Evolutionary conservation across 2,797 vertebrate species (phyloP).

Genomic region (Aphelocoma californica): DNA sequence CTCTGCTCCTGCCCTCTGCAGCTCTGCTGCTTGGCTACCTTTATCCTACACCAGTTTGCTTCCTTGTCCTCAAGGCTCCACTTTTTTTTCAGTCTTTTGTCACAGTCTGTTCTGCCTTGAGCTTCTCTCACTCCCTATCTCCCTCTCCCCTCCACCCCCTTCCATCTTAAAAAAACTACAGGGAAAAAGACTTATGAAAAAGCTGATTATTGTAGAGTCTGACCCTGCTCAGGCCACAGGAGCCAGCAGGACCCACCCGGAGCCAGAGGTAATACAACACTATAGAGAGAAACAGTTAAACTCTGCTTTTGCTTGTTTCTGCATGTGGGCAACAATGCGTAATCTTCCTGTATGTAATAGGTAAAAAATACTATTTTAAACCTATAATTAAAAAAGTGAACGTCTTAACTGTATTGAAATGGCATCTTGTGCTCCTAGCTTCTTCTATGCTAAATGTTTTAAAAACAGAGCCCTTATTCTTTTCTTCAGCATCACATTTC

Average conservation of each 20-base stretch:
- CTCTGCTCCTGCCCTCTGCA: not conserved
- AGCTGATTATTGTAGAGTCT: not conserved
- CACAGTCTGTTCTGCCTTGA: slow-evolving; percentile 9
- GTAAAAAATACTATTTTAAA: slow-evolving; percentile 72
- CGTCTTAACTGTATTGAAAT: slow-evolving; percentile 80
- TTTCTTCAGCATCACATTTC: slow-evolving; percentile 48
- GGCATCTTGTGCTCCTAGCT: slow-evolving; percentile 76
- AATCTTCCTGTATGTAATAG: slow-evolving; percentile 85
- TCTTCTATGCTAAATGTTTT: slow-evolving; percentile 76
- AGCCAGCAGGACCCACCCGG: slow-evolving; percentile 47
- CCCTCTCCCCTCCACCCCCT: not conserved
- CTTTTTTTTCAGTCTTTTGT: not conserved
- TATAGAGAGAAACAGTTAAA: slow-evolving; percentile 68
- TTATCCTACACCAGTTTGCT: not conserved
- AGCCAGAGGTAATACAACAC: slow-evolving; percentile 50
- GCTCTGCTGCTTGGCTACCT: not conserved
- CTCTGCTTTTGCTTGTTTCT: slow-evolving; percentile 86
- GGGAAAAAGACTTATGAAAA: not conserved
- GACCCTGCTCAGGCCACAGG: slow-evolving; percentile 17
- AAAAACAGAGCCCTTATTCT: slow-evolving; percentile 72
- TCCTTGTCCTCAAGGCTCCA: not conserved
- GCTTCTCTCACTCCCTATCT: not conserved
- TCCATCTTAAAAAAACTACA: not conserved
- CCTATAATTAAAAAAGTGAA: slow-evolving; percentile 76
- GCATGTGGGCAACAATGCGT: slow-evolving; percentile 85